Base-by-base conservation (phyloP, 2,797 vertebrate species). In the Steatocranus sp. region DNA sequence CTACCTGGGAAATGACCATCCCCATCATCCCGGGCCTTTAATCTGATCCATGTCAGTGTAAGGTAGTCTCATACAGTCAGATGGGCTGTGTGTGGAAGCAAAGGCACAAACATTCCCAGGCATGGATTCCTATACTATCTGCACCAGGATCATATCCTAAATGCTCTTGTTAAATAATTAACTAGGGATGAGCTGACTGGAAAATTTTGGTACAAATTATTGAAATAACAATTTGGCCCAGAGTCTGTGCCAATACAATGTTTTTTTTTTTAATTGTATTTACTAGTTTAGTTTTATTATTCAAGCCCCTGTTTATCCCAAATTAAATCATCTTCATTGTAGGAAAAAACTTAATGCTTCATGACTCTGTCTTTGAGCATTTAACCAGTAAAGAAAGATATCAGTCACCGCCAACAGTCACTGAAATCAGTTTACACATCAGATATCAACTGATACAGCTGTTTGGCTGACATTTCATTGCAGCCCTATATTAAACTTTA, bases 1-100 rank as follows among this genome's bases (percentile, higher is more conserved):
- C 90, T 94, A 95, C 94, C 94, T 95, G 94, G 87, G 92, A 95
- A 95, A 95, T 94, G 94, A 94, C 93, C 93, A 93, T 91, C 92
- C 87, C 78, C 84, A 83, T 93, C 89, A 89, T 90, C 88, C 81
- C 18, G 49, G 78, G 86, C 90, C 88, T 90, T 93, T 92, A 92
- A 92, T 92, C 88, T 73, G 70, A 87, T 76, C 70, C 79, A 87
- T 88, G 89, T 93, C 93, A 91, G 32, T 73, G 91, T 23, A 66
- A 86, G 86, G 82, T 78, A 81, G 89, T 70, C 75, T 93, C 83
- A 83, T 87, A 54, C 38, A 87, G 77, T 80, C 86, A 86, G 86
- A 92, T 66, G 36, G 86, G 75, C 73, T 78, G 78, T 51, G 49
- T 87, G 88, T 74, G 92, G 78, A 81, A 91, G 89, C 89, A 94